phyloP scores from a whole-genome alignment of 2,888 invertebrate genomes.

The Gibbula magus region DNA sequence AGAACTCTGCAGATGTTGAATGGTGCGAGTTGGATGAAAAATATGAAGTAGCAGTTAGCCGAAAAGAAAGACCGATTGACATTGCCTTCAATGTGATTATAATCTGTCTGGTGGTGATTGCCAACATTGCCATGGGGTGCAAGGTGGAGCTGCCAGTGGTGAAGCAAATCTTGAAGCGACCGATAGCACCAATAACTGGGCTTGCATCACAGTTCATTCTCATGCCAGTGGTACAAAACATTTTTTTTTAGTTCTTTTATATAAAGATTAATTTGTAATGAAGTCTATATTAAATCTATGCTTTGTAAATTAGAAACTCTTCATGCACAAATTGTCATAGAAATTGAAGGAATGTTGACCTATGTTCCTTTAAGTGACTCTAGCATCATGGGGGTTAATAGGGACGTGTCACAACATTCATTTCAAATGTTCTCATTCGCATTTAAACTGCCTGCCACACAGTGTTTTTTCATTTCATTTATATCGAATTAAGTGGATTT shows the following conservation, averaged over 20 bases:
- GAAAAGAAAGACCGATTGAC: slow-evolving; percentile 48
- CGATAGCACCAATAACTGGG: slow-evolving; percentile 77
- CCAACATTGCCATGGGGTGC: slow-evolving; percentile 76
- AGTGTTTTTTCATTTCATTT: too few relatives aligned
- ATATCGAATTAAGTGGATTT: too few relatives aligned
- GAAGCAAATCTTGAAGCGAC: slow-evolving; percentile 74
- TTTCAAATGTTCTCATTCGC: too few relatives aligned
- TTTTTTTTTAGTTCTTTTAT: not conserved
- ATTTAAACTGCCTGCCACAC: too few relatives aligned
- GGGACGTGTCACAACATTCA: not conserved
- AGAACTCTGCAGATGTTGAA: not conserved
- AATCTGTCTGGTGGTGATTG: slow-evolving; percentile 56
- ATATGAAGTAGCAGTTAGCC: slow-evolving; percentile 50
- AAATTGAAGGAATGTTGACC: not conserved
- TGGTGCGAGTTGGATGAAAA: slow-evolving; percentile 23
- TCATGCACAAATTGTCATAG: too few relatives aligned
- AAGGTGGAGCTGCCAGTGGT: slow-evolving; percentile 74
- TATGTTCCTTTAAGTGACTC: not conserved
- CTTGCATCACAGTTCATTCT: slow-evolving; percentile 77
- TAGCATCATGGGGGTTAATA: not conserved
- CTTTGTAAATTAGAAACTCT: not conserved
- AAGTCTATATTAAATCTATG: not conserved
- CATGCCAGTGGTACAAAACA: slow-evolving; percentile 77
- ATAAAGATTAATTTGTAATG: not conserved
- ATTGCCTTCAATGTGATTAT: slow-evolving; percentile 55